Conservation (phyloP, 2,888 invertebrate genomes). For the Apamea anceps region DNA sequence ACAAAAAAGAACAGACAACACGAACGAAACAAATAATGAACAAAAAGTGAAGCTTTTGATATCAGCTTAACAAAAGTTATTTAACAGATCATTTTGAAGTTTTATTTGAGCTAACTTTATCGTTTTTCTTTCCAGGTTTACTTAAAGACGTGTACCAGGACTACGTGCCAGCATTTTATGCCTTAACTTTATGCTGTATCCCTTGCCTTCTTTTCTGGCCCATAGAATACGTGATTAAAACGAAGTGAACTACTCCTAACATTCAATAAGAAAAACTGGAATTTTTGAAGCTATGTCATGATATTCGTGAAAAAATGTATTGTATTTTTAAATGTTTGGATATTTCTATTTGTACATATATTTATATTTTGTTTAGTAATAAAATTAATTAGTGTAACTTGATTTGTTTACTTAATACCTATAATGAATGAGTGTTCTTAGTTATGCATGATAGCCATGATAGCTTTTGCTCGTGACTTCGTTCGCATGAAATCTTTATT, state of each 20-base stretch:
- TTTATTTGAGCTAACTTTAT: neutral
- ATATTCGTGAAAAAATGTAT: neutral
- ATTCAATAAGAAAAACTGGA: neutral
- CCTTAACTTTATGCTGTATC: slow-evolving; percentile 78
- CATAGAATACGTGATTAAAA: slow-evolving; percentile 75
- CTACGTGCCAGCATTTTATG: slow-evolving; percentile 84
- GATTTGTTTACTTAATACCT: slow-evolving; percentile 12
- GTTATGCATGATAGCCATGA: neutral
- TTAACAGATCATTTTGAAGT: neutral
- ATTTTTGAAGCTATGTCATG: neutral
- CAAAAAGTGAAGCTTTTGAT: neutral
- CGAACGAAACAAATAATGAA: neutral
- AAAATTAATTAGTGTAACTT: slow-evolving; percentile 25
- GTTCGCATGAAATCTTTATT: neutral
- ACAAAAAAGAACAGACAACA: too few species aligned
- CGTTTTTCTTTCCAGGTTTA: slow-evolving; percentile 74
- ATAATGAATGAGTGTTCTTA: neutral
- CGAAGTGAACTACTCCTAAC: slow-evolving; percentile 35
- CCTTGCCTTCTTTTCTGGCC: slow-evolving; percentile 85
- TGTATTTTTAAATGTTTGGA: slow-evolving; percentile 26
- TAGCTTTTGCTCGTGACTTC: neutral
- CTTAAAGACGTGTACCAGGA: slow-evolving; percentile 82
- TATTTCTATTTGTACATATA: slow-evolving; percentile 17
- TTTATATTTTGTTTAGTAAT: slow-evolving; percentile 15
- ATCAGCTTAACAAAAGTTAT: neutral